A percentile compares a stretch with the other conserved stretches of the same genome.
Evolutionary conservation across 2,113 vertebrate genomes (phyloP).

Genomic region (Clarias magur): DNA sequence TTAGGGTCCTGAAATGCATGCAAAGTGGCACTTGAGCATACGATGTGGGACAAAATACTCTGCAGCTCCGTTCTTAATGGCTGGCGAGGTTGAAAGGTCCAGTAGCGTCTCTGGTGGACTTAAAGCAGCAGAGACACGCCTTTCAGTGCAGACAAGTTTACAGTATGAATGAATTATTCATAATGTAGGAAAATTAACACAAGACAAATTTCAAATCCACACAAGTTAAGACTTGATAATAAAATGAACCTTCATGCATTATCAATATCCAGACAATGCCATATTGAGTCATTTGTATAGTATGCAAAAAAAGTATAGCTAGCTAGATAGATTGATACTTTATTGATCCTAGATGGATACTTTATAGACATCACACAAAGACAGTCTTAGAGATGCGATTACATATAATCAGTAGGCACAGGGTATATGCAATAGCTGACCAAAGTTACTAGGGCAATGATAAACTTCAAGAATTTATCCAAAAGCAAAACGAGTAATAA

Average conservation of each 20-base stretch:
- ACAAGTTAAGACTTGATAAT: neutral
- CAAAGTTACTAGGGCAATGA: too few species aligned
- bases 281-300: too few species aligned
- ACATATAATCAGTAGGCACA: too few species aligned
- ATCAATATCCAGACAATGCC: neutral
- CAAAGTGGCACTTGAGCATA: conserved; percentile 24
- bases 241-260: neutral
- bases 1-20: conserved; percentile 32
- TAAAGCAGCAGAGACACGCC: neutral
- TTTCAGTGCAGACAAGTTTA: neutral
- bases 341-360: too few species aligned
- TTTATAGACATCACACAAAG: too few species aligned
- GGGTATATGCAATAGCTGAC: too few species aligned
- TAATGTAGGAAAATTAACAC: neutral
- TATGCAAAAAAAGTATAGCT: too few species aligned
- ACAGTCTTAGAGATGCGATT: too few species aligned
- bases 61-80: conserved; percentile 12
- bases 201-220: neutral
- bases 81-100: conserved; percentile 21
- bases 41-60: conserved; percentile 39
- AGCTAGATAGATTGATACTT: too few species aligned
- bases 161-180: conserved; percentile 8
- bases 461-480: too few species aligned
- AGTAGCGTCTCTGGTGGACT: conserved; percentile 19
- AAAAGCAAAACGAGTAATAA: too few species aligned